Evolutionary conservation across 30 jellyfish, hydroid and myxozoan genomes (phyloP).

Genomic region (Sanderia malayensis): DNA sequence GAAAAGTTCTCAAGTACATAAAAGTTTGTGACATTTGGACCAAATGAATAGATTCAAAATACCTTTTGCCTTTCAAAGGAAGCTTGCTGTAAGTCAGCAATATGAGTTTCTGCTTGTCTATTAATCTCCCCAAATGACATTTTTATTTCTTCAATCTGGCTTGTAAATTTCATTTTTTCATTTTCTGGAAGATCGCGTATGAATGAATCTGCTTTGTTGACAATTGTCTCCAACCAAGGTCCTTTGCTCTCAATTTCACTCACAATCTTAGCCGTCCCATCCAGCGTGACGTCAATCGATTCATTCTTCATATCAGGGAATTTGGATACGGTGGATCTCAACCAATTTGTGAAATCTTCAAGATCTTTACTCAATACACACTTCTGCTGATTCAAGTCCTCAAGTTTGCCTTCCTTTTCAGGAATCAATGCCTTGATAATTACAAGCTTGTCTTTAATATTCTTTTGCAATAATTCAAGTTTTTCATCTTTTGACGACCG

Average conservation of each 20-base stretch:
- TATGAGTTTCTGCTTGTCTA: slow-evolving; percentile 30
- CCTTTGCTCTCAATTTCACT: slow-evolving; percentile 10
- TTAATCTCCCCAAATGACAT: slow-evolving; percentile 21
- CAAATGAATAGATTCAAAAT: too few relatives aligned
- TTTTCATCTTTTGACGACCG: background rate
- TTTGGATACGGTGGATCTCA: slow-evolving; percentile 20
- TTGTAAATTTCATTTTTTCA: slow-evolving; percentile 16
- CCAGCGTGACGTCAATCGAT: slow-evolving; percentile 26
- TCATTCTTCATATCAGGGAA: slow-evolving; percentile 45
- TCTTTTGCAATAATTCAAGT: background rate
- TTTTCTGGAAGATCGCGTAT: slow-evolving; percentile 18
- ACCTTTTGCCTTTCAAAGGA: slow-evolving; percentile 28
- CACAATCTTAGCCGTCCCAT: slow-evolving; percentile 4
- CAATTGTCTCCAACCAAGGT: slow-evolving; percentile 13
- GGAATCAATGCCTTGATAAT: slow-evolving; percentile 3
- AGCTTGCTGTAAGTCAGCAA: slow-evolving; percentile 18
- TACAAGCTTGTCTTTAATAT: background rate
- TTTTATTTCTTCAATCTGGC: slow-evolving; percentile 24
- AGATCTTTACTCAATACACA: slow-evolving; percentile 2
- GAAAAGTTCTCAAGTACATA: too few relatives aligned
- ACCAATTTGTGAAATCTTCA: slow-evolving; percentile 33
- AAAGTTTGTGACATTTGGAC: too few relatives aligned
- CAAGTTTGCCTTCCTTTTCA: slow-evolving; percentile 22
- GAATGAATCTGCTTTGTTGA: background rate
- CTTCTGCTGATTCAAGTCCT: background rate